Evolutionary conservation across 1,140 invertebrate species (phyloP), one percentile per base, ranked within the genome.

Genomic region (Paraescarpia echinospica): DNA sequence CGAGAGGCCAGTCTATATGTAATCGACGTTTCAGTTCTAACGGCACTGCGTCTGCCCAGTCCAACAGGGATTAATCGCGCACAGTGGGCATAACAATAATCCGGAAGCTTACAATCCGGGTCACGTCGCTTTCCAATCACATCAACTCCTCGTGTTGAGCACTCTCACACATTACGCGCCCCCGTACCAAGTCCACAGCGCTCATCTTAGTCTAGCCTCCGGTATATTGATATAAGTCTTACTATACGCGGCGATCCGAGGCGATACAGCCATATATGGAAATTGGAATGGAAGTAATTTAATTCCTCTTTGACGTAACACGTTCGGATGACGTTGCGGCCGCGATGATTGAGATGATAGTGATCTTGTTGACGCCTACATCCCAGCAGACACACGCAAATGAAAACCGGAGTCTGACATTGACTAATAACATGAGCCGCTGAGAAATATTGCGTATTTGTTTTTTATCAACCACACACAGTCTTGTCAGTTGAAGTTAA

Each of bases 221-320:
- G 1, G 22, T 77, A 77, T 77, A 77, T 77, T 31, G 59, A 77
- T 18, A 77, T 27, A 77, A 14, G 59, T 77, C 59, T 18, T 27
- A 27, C 59, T 77, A 77, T 18, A 18, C 12, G 22, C 59, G 59
- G 27, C 18, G 27, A 27, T 77, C 59, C 4, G 18, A 77, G 59
- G 59, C 59, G 59, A 77, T 77, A 77, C 4, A 77, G 59, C 59
- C 27, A 77, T 6, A 77, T 77, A 77, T 77, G 59, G 59, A 77
- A 77, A 77, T 77, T 77, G 59, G 59, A 77, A 77, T 77, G 59
- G 59, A 77, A 77, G 27, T 77, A 77, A 77, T 77, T 77, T 77
- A 77, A 77, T 77, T 77, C 27, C 59, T 77, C 18, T 31, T 77
- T 77, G 59, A 77, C 59, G 59, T 77, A 77, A 77, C 27, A 2